Percentiles rank a stretch among this genome's conserved stretches.
phyloP scores from a whole-genome alignment of 2,113 vertebrate species.

The Oncorhynchus mykiss region DNA sequence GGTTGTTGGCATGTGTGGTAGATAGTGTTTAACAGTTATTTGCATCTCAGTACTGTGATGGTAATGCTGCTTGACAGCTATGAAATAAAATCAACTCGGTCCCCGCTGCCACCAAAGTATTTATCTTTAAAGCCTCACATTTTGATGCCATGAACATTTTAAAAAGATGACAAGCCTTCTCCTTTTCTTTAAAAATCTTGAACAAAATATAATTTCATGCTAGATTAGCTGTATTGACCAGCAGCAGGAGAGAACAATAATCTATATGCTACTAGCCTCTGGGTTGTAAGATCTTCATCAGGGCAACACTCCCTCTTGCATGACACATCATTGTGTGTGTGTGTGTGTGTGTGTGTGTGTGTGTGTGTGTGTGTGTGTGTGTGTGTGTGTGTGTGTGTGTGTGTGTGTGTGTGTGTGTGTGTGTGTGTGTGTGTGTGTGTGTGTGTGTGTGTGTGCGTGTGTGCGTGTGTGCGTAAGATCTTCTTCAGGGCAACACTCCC shows the following conservation, averaged over 20 bases:
- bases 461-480: slow-evolving; percentile 5
- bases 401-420: not conserved
- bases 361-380: no score
- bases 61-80: slow-evolving; percentile 68
- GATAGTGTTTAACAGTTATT: slow-evolving; percentile 47
- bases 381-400: not conserved
- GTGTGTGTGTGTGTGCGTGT: slow-evolving; percentile 11
- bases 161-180: slow-evolving; percentile 63
- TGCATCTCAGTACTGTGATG: slow-evolving; percentile 46
- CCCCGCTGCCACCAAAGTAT: slow-evolving; percentile 64
- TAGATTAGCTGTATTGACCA: slow-evolving; percentile 75
- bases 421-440: not conserved
- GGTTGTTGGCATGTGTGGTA: slow-evolving; percentile 26
- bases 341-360: slow-evolving; percentile 2
- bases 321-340: not conserved
- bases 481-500: no score
- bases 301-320: slow-evolving; percentile 44
- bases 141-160: slow-evolving; percentile 68
- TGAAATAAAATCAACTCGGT: slow-evolving; percentile 66
- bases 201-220: slow-evolving; percentile 77
- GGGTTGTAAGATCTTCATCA: slow-evolving; percentile 58
- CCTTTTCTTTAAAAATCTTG: slow-evolving; percentile 48
- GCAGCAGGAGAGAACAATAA: slow-evolving; percentile 53
- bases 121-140: slow-evolving; percentile 66
- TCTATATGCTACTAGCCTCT: slow-evolving; percentile 44